Evolutionary conservation across 2,888 invertebrate genomes (phyloP), one percentile per base, ranked within the genome.

Genomic region (Piscicola geometra): DNA sequence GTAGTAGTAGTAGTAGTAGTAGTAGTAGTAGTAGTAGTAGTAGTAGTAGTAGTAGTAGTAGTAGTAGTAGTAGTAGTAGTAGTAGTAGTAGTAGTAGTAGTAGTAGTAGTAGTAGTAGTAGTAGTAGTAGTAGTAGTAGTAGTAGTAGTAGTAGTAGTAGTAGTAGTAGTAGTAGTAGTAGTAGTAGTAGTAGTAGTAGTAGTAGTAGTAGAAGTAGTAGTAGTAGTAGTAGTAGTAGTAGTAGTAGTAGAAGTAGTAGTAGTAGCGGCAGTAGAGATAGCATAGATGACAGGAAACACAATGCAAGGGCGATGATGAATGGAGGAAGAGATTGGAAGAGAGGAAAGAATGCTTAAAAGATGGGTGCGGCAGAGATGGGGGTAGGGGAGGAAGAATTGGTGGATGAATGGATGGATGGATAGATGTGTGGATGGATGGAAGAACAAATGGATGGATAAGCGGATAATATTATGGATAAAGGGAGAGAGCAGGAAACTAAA

Each of bases 1-100:
- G 60, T 56, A 56, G 60, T 56, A 56, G 60, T 56, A 56, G 60
- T 56, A 56, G 60, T 56, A 56, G 60, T 56, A 56, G 60, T 56
- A 56, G 60, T 56, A 56, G 60, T 56, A 56, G 60, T 56, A 56
- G 60, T 56, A 56, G 60, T 56, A 56, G 60, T 56, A 56, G 60
- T 56, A 56, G 60, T 56, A 56, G 60, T 56, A 56, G 60, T 56
- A 56, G 60, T 56, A 56, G 60, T 56, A 56, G 60, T 56, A 56
- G 60, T 56, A 56, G 60, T 56, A 56, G 60, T 56, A 56, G 60
- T 56, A 56, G 60, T 56, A 56, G 60, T 56, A 56, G 60, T 56
- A 56, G 60, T 56, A 56, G 60, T 56, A 56, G 60, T 56, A 56
- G 60, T 56, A 56, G 60, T 56, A 56, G 60, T 56, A 56, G 60